Base-by-base conservation (phyloP, 2,113 vertebrate genomes). In the Thryonomys swinderianus region DNA sequence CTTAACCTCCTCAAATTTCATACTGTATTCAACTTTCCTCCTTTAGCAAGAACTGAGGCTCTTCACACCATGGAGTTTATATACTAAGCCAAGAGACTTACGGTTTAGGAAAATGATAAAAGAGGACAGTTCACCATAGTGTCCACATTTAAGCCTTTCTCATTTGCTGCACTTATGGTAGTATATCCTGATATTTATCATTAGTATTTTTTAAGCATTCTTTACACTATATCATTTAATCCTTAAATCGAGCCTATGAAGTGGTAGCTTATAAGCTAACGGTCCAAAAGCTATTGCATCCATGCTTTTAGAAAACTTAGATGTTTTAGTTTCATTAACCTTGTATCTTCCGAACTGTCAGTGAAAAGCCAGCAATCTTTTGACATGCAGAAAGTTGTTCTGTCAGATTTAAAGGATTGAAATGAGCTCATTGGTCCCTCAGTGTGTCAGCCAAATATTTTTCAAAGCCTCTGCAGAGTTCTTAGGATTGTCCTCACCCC, bases 401-500 rank as follows among this genome's bases (percentile, higher is more conserved):
- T 93, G 16, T 88, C 45, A 87, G 90, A 85, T 55, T 73, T 37
- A 88, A 42, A 90, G 71, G 48, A 85, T 23, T 90, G 87, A 85
- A 90, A 90, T 87, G 59, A 90, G 53, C 64, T 96, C 66, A 94
- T 91, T 87, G 93, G 95, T 96, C 90, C 96, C 84, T 96, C 92
- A 96, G 4, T 61, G 48, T 87, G 90, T 93, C 95, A 82, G 53
- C 4, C 59, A 94, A 94, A 71, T 94, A 95, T 96, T 96, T 96
- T 96, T 85, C 93, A 88, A 96, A 94, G 64, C 53, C 69, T 90
- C 64, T 62, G 53, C 48, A 81, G 66, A n/a, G 51, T 93, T 81
- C 82, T 93, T 95, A 94, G 82, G 90, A 82, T 85, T 95, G 81
- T 93, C 76, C 92, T 93, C 93, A 93, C 69, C 64, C 57, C 59